Evolutionary conservation across 2,113 vertebrate species (phyloP).

Genomic region (Poecilia latipinna): DNA sequence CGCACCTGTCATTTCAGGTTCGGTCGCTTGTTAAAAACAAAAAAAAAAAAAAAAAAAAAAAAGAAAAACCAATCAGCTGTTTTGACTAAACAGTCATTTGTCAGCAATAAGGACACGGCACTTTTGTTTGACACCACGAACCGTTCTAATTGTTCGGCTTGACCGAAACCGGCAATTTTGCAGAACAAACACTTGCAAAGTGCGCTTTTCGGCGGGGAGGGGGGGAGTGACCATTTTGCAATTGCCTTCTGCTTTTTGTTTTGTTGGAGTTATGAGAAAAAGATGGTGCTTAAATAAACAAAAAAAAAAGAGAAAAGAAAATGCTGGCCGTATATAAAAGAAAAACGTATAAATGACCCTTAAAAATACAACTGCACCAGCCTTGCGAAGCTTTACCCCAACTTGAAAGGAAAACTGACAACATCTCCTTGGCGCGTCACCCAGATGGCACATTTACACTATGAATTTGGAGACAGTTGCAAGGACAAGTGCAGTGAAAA

Average conservation of each 20-base stretch:
- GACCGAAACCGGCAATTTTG: constrained; percentile 54
- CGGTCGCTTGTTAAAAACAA: constrained; percentile 42
- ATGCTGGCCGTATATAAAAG: neutral
- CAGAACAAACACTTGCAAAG: constrained; percentile 24
- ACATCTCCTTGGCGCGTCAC: constrained; percentile 13
- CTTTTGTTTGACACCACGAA: constrained; percentile 37
- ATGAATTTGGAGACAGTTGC: constrained; percentile 54
- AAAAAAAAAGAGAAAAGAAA: no score
- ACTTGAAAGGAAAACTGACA: constrained; percentile 25
- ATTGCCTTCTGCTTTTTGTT: neutral
- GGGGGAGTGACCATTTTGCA: constrained; percentile 11
- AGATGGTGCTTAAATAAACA: no score
- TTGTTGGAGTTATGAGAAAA: neutral
- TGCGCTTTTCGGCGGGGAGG: neutral
- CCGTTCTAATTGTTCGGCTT: constrained; percentile 18
- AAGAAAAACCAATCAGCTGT: constrained; percentile 42
- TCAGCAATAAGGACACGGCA: constrained; percentile 22
- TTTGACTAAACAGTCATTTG: constrained; percentile 54
- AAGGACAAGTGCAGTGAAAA: constrained; percentile 57
- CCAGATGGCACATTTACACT: constrained; percentile 43
- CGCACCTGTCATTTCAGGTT: constrained; percentile 66
- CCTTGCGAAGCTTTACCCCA: neutral
- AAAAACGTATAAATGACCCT: neutral
- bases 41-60: constrained; percentile 6
- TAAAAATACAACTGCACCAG: neutral